Evolutionary conservation across 2,113 vertebrate genomes (phyloP).

Genomic region (Sphyrna mokarran): DNA sequence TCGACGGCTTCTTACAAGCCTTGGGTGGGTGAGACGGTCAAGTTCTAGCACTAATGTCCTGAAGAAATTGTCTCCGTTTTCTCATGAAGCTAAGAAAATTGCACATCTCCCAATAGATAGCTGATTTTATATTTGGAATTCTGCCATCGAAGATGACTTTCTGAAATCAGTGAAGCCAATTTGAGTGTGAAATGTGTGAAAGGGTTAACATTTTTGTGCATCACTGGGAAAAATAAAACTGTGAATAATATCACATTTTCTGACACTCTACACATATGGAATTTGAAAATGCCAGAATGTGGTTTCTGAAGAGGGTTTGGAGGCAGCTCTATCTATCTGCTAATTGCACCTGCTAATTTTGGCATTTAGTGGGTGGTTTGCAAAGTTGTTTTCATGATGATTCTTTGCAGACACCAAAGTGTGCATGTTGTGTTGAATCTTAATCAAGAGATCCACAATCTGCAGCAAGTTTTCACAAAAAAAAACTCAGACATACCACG

Average conservation of each 20-base stretch:
- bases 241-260: constrained; percentile 32
- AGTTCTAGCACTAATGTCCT: not conserved
- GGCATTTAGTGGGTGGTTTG: constrained; percentile 36
- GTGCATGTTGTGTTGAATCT: constrained; percentile 35
- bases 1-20: too few relatives aligned
- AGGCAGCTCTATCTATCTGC: constrained; percentile 34
- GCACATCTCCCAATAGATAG: not conserved
- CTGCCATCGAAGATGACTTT: not conserved
- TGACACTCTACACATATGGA: not conserved
- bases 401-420: constrained; percentile 28
- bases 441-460: constrained; percentile 32
- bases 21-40: too few relatives aligned
- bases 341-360: constrained; percentile 38
- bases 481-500: not conserved
- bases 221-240: constrained; percentile 19
- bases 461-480: not conserved
- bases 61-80: not conserved
- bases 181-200: not conserved
- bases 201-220: constrained; percentile 20
- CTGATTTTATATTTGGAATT: not conserved
- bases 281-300: constrained; percentile 20
- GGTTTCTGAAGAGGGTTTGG: constrained; percentile 17
- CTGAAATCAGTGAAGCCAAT: not conserved
- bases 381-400: constrained; percentile 33
- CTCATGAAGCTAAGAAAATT: not conserved